Conservation (phyloP, 2,113 vertebrate genomes). For the Mus pahari region DNA sequence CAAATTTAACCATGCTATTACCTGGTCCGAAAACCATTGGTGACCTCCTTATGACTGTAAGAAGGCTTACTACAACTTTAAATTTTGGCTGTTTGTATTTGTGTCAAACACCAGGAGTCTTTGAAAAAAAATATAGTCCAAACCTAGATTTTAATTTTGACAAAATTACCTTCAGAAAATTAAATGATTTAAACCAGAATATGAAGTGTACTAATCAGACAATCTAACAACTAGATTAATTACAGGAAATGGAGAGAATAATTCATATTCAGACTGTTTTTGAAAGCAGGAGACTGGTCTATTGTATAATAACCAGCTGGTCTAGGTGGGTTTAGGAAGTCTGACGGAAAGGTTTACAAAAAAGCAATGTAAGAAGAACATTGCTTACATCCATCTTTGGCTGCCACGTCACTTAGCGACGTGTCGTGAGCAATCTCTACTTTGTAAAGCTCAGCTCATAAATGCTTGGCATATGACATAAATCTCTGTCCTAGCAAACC, state of each 20-base stretch:
- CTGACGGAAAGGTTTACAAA: background rate
- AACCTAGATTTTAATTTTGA: background rate
- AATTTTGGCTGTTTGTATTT: background rate
- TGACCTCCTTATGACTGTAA: background rate
- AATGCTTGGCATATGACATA: background rate
- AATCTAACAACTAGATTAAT: constrained; percentile 21
- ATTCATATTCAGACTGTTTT: constrained; percentile 12
- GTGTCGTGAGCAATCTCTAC: background rate
- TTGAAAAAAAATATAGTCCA: background rate
- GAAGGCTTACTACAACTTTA: background rate
- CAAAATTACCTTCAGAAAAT: background rate
- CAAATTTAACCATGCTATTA: constrained; percentile 9
- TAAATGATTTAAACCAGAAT: constrained; percentile 20
- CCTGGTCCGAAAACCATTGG: background rate
- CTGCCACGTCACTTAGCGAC: background rate
- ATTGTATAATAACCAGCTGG: background rate
- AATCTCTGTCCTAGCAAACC: background rate
- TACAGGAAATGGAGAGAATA: constrained; percentile 25
- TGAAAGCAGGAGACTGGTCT: background rate
- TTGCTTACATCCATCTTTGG: background rate
- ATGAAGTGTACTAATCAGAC: background rate
- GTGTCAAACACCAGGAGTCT: background rate
- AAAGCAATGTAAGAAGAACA: background rate
- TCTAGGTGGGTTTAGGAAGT: background rate
- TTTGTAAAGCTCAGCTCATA: background rate